Base-by-base conservation (phyloP, 2,113 vertebrate genomes). In the Naja naja region DNA sequence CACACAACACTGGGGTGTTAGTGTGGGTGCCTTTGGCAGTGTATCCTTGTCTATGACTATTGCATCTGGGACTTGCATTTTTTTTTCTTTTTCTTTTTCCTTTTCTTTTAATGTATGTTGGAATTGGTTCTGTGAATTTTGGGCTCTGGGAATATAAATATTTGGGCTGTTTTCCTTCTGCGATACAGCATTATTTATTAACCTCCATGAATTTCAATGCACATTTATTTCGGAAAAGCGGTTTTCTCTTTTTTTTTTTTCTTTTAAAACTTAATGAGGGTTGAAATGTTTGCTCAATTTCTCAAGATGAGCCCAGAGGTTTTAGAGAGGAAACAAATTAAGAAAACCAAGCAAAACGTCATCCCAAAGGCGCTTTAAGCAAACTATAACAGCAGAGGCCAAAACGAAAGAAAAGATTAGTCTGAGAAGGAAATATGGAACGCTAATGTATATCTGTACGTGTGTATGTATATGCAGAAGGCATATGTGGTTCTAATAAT, bases 111-210 rank as follows among this genome's bases (percentile, higher is more conserved):
- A 30, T n/a, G 12, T 69, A 14, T 7, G 1, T 53, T 92, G 7
- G 0, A 0, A 14, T 18, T 27, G 43, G n/a, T 23, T 58, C 22
- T 0, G 91, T 74, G 34, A 11, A 49, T 47, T 58, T 20, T 52
- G 47, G 43, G 12, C 54, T 30, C 27, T 5, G 43, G 7, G 4
- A 25, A 8, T 27, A 22, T 5, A 10, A 27, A 60, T 89, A 89
- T 89, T 10, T 27, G 45, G 27, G 43, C 2, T 18, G 23, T 74
- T 81, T 10, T 45, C 20, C 34, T 81, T 23, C 74, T 81, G 34
- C 20, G 18, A 39, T 43, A 22, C 18, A 81, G 43, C 14, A 16
- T 18, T 69, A 81, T 74, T 34, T 81, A 81, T 81, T 81, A 81
- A 81, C n/a, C 56, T 25, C 25, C n/a, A 5, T 8, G n/a, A 25